Base-by-base conservation (phyloP, 2,888 invertebrate species). In the Melanchra persicariae region DNA sequence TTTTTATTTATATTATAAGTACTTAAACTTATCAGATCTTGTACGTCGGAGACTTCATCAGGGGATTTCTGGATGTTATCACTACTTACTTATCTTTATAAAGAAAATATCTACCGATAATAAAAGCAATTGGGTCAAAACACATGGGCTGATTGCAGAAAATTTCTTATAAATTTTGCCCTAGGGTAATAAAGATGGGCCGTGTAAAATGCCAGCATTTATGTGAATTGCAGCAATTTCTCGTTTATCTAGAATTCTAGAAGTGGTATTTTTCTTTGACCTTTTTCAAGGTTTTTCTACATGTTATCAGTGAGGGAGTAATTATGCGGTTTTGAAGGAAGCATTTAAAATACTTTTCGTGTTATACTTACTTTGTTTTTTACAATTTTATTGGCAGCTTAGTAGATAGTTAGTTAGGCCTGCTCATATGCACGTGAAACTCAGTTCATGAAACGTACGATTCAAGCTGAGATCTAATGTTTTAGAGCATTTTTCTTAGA, bases 191-290 rank as follows among this genome's bases (percentile, higher is more conserved):
- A 40, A 45, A 54, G 19, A 7, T 22, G 34, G 12, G 9, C 0
- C 37, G 10, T 66, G 26, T 60, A 73, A 58, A 75, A 67, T 51
- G 40, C 40, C 34, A 51, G 57, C 58, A 43, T 67, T 76, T 76
- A 77, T 37, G 58, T 68, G 43, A 78, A 82, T 79, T 66, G 66
- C 60, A 45, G 60, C 30, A 68, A 69, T 75, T 77, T 68, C 43
- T 34, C 34, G 34, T 58, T 67, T 75, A 66, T 57, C 73, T 73
- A 70, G 51, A 49, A 34, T 61, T 24, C 30, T 54, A 54, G 30
- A 26, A 30, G 1, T 26, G 24, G 30, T 24, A 40, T 52, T 61
- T 60, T 74, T 68, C 60, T 63, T 40, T 12, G 54, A 45, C 15
- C 49, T 55, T 47, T 9, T 62, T 58, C 24, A 57, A 76, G 45